phyloP scores from a whole-genome alignment of 2,113 vertebrate genomes.

The Amblyopsis rosae region DNA sequence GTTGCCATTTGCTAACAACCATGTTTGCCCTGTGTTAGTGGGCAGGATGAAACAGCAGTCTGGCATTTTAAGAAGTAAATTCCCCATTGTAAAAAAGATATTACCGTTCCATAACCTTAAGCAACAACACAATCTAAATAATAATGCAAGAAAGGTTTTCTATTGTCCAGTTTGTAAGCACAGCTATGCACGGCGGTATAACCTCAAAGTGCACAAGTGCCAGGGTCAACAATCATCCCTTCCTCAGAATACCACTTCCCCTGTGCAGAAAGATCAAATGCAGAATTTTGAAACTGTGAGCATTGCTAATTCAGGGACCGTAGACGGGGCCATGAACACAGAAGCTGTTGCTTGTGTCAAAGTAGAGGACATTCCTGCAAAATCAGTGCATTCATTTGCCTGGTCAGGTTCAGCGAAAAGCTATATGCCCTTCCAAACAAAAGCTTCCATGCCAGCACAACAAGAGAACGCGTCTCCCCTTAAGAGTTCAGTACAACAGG shows the following conservation, averaged over 20 bases:
- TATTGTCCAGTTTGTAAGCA: constrained; percentile 75
- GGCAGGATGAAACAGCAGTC: constrained; percentile 21
- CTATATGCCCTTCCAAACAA: constrained; percentile 52
- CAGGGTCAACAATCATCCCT: constrained; percentile 30
- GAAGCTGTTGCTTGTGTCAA: constrained; percentile 52
- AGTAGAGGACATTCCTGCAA: constrained; percentile 45
- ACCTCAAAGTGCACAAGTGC: constrained; percentile 76
- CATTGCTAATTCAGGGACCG: not conserved
- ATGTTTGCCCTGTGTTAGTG: constrained; percentile 58
- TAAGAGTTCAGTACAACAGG: constrained; percentile 22
- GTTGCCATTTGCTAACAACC: constrained; percentile 65
- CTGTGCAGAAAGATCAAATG: constrained; percentile 19
- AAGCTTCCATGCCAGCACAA: constrained; percentile 30
- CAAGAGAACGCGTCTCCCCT: constrained; percentile 16
- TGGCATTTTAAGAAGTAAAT: constrained; percentile 33
- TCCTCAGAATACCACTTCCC: not conserved
- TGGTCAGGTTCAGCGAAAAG: constrained; percentile 47
- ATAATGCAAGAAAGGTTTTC: constrained; percentile 59
- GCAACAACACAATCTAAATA: not conserved
- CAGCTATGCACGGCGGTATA: constrained; percentile 73
- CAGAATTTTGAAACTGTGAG: constrained; percentile 23
- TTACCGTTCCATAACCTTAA: constrained; percentile 49
- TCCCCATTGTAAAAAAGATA: constrained; percentile 35
- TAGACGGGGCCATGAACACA: constrained; percentile 55
- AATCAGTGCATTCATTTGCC: constrained; percentile 24